Evolutionary conservation across 2,888 invertebrate genomes (phyloP).

Genomic region (Seira sanloemensis): DNA sequence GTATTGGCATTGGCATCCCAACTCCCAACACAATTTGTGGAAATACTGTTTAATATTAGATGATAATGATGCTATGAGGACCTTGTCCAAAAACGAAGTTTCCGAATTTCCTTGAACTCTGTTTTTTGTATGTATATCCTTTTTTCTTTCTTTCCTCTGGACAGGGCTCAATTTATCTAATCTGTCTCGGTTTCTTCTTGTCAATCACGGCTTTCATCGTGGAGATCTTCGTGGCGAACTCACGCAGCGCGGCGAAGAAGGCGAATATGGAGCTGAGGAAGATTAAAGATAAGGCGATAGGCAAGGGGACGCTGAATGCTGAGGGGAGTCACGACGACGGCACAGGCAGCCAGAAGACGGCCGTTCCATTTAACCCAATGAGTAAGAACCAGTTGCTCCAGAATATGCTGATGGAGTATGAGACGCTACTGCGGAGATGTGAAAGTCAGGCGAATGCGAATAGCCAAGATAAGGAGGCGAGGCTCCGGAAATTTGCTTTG

Average conservation of each 20-base stretch:
- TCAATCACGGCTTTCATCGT: conserved; percentile 66
- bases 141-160: conserved; percentile 28
- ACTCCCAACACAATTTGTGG: too few relatives aligned
- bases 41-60: too few relatives aligned
- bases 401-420: conserved; percentile 58
- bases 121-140: too few relatives aligned
- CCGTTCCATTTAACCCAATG: not conserved
- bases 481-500: conserved; percentile 17
- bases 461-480: not conserved
- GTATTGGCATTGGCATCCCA: too few relatives aligned
- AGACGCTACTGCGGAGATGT: conserved; percentile 33
- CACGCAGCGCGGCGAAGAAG: conserved; percentile 45
- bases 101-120: too few relatives aligned
- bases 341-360: conserved; percentile 11
- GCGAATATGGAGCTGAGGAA: conserved; percentile 62
- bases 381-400: conserved; percentile 47
- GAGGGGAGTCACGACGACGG: not conserved
- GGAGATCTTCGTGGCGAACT: conserved; percentile 59
- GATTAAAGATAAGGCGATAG: conserved; percentile 53
- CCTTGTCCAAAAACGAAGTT: too few relatives aligned
- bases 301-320: not conserved
- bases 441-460: not conserved
- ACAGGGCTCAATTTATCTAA: conserved; percentile 71
- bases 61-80: too few relatives aligned
- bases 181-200: conserved; percentile 68